These are phyloP conservation scores for Pardalotus punctatus DNA, from an alignment of 2,113 vertebrate genomes.

Conservation along the genomic window DNA sequence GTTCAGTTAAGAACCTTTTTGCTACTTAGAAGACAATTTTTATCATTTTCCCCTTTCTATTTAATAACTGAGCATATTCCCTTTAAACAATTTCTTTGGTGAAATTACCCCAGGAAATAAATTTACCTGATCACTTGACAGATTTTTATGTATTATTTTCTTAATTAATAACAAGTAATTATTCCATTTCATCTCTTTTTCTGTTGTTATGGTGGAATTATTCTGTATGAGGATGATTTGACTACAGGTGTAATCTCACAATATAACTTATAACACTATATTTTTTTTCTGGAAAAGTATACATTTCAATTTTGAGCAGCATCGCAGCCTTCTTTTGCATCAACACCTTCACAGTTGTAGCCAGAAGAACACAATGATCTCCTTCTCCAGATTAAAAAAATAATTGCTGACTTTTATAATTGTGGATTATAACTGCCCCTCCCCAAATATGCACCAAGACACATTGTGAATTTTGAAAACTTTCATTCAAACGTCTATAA, in stretches of 20 bases:
- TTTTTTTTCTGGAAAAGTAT: background rate
- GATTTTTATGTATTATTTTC: background rate
- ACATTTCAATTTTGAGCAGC: background rate
- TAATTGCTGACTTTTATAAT: background rate
- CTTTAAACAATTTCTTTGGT: background rate
- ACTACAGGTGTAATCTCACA: background rate
- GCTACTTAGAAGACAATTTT: background rate
- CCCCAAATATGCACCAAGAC: background rate
- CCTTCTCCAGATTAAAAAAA: background rate
- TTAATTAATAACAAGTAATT: background rate
- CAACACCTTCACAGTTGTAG: background rate
- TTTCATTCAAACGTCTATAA: background rate
- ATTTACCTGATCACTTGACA: background rate
- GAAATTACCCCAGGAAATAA: background rate
- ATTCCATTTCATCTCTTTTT: background rate
- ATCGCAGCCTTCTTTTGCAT: background rate
- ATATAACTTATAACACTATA: background rate
- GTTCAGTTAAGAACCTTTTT: background rate
- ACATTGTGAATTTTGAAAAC: background rate
- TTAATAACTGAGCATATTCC: background rate
- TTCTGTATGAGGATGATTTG: background rate
- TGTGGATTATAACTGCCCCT: background rate
- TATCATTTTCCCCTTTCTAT: background rate
- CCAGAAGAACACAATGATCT: background rate
- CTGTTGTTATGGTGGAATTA: background rate